These are phyloP conservation scores for Gonioctena quinquepunctata DNA, from an alignment of 1,140 invertebrate species.

Conservation along the genomic window DNA sequence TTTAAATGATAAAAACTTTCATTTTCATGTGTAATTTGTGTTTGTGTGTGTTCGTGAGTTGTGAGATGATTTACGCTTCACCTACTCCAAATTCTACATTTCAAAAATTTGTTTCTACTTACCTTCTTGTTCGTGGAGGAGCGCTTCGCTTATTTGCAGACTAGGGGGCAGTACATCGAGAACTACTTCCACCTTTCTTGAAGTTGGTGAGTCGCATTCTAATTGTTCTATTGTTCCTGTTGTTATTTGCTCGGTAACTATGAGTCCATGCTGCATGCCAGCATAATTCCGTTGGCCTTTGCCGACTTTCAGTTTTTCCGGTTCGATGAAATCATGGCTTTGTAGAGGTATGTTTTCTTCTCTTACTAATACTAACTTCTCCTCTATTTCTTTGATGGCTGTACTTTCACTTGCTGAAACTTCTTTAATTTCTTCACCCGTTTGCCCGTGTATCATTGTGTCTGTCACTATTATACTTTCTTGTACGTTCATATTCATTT, in stretches of 20 bases:
- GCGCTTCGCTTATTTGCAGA: slow-evolving; percentile 54
- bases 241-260: slow-evolving; percentile 59
- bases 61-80: slow-evolving; percentile 8
- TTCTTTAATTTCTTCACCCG: slow-evolving; percentile 55
- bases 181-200: slow-evolving; percentile 42
- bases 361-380: slow-evolving; percentile 42
- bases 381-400: slow-evolving; percentile 53
- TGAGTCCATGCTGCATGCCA: slow-evolving; percentile 55
- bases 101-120: slow-evolving; percentile 52
- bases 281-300: slow-evolving; percentile 54
- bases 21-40: slow-evolving; percentile 18
- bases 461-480: slow-evolving; percentile 58
- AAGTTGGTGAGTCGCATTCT: slow-evolving; percentile 37
- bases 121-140: slow-evolving; percentile 59
- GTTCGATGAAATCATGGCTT: slow-evolving; percentile 38
- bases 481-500: slow-evolving; percentile 55
- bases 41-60: slow-evolving; percentile 27
- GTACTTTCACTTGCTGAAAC: slow-evolving; percentile 54
- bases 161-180: slow-evolving; percentile 43
- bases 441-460: slow-evolving; percentile 57
- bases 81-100: slow-evolving; percentile 11
- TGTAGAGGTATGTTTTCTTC: slow-evolving; percentile 49
- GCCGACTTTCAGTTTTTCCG: slow-evolving; percentile 51
- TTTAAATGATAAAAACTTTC: slow-evolving; percentile 20
- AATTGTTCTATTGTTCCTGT: slow-evolving; percentile 56